Percentiles rank a stretch among this genome's conserved stretches.
These are phyloP conservation scores for Phengaris arion DNA, from an alignment of 2,888 invertebrate genomes.

Conservation along the genomic window DNA sequence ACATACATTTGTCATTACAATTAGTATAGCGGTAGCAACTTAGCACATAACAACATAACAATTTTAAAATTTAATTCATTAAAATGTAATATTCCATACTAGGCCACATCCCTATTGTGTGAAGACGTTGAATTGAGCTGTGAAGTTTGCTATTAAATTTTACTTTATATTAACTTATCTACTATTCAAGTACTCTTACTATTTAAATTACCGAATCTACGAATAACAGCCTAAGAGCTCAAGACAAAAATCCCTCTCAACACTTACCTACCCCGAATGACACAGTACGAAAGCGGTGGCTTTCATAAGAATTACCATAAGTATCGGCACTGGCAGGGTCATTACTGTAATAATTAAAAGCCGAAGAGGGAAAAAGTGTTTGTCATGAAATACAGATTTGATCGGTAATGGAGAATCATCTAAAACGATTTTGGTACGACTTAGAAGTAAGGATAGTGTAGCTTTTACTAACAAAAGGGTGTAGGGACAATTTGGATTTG, in stretches of 20 bases:
- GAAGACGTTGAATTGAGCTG: too few relatives aligned
- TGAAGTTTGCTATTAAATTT: too few relatives aligned
- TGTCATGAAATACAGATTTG: constrained; percentile 63
- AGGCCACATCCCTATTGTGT: too few relatives aligned
- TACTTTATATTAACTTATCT: too few relatives aligned
- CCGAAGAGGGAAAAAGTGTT: constrained; percentile 38
- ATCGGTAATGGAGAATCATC: constrained; percentile 40
- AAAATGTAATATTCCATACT: too few relatives aligned
- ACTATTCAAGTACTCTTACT: too few relatives aligned
- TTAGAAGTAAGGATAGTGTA: not conserved
- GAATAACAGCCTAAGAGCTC: not conserved
- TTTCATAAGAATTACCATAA: constrained; percentile 71
- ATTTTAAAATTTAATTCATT: too few relatives aligned
- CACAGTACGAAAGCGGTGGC: constrained; percentile 64
- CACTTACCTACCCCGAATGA: constrained; percentile 41
- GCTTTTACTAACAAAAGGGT: not conserved
- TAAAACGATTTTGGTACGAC: not conserved
- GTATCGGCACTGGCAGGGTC: constrained; percentile 45
- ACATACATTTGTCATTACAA: too few relatives aligned
- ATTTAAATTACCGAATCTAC: not conserved
- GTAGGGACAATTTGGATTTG: not conserved
- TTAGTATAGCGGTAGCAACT: too few relatives aligned
- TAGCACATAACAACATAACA: too few relatives aligned
- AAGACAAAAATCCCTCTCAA: constrained; percentile 45
- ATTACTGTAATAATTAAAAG: constrained; percentile 46